phyloP scores from a whole-genome alignment of 2,888 invertebrate genomes.

The Drosophila fungiperda region DNA sequence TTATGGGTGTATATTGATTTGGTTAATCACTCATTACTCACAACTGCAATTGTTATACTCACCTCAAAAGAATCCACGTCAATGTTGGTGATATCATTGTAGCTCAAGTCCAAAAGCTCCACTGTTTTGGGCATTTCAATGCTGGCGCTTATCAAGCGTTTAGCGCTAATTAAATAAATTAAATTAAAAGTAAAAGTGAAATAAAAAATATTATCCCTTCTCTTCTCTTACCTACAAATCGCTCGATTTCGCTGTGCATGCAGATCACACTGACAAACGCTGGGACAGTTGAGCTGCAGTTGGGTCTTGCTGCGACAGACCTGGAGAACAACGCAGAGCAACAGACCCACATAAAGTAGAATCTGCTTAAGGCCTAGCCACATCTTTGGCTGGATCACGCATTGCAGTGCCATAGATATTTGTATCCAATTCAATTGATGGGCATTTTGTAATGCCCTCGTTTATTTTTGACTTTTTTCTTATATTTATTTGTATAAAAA shows the following conservation, averaged over 20 bases:
- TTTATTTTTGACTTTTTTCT: conserved; percentile 1
- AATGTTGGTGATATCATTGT: conserved; percentile 88
- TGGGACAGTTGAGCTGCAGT: conserved; percentile 75
- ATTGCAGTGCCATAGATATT: conserved; percentile 64
- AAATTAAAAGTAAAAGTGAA: conserved; percentile 19
- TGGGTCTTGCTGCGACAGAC: conserved; percentile 73
- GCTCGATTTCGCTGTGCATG: conserved; percentile 81
- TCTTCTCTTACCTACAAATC: conserved; percentile 79
- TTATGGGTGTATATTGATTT: not conserved
- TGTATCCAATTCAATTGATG: conserved; percentile 25
- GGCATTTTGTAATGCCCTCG: conserved; percentile 46
- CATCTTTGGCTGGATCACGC: conserved; percentile 68
- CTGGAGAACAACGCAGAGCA: conserved; percentile 67
- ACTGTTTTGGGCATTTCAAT: conserved; percentile 87
- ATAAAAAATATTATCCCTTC: conserved; percentile 1
- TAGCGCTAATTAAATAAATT: conserved; percentile 83
- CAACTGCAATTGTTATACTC: conserved; percentile 53
- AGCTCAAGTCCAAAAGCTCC: conserved; percentile 87
- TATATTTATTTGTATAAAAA: not conserved
- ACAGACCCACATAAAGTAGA: conserved; percentile 68
- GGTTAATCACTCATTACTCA: not conserved
- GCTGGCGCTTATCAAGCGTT: conserved; percentile 87
- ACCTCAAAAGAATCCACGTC: conserved; percentile 88
- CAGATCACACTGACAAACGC: conserved; percentile 81
- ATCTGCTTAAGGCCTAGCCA: conserved; percentile 73